Base-by-base conservation (phyloP, 2,797 vertebrate genomes). In the Pseudotriccus pelzelni region DNA sequence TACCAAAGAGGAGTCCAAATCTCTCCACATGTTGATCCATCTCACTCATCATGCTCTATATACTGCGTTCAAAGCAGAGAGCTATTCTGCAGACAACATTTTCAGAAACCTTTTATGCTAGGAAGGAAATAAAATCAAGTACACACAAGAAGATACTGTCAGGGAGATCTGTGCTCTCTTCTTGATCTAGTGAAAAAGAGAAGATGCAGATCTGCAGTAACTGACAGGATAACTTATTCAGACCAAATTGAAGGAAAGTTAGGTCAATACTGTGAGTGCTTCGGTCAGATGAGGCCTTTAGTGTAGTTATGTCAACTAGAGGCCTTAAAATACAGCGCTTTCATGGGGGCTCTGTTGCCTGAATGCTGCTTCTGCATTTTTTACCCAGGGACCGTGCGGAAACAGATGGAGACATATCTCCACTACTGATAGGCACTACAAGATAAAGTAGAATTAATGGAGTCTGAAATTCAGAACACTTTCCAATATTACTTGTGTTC, bases 1-100 rank as follows among this genome's bases (percentile, higher is more conserved):
- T 79, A 92, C 67, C 39, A 72, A 93, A 63, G 64, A 87, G 76
- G 58, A 93, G 77, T 87, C 70, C 68, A 94, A 64, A 82, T 52
- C 46, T 87, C 50, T 46, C 70, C 78, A 84, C 69, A 76, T 94
- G 77, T 81, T 95, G 89, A 94, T 84, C 76, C 92, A 28, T 89
- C 70, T 90, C 89, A 89, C 55, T 93, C 88, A 93, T 94, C 84
- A 17, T 83, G 66, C 27, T 88, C 86, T 79, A 53, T 50, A 90
- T 81, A 50, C 81, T 73, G 72, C 2, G 1, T 86, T 82, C 55
- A 82, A 91, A 87, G 70, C 46, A 37, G 32, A 90, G 59, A 77
- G 16, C 43, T 90, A 7, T 76, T 89, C 58, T 44, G 0, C 80
- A 89, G 70, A 78, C 46, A 91, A 41, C 50, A 49, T 5, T 75